Conservation (phyloP, 1,140 invertebrate species). For the Oncopodura yosiiana region DNA sequence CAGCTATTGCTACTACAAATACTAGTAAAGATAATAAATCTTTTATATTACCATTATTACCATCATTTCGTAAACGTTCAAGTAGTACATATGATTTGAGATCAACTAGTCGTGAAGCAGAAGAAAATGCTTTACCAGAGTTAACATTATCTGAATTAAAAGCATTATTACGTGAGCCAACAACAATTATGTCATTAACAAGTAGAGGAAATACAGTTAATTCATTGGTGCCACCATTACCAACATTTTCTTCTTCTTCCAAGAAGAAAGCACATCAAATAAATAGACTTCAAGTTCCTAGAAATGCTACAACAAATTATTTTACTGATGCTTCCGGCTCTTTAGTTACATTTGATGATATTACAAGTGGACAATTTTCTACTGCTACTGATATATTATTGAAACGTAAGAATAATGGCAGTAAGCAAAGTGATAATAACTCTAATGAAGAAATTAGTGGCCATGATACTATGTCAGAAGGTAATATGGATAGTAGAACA, state of each 20-base stretch:
- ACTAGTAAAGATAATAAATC: neutral
- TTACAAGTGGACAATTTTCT: too few species aligned
- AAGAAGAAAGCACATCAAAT: neutral
- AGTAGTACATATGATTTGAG: neutral
- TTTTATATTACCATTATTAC: neutral
- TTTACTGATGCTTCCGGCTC: slow-evolving; percentile 4
- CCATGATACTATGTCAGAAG: neutral
- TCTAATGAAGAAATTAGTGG: neutral
- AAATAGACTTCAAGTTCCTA: neutral
- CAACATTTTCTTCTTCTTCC: neutral
- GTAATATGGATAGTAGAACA: neutral
- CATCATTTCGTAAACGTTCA: neutral
- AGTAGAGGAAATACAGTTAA: neutral
- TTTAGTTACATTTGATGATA: too few species aligned
- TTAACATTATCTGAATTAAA: slow-evolving; percentile 4
- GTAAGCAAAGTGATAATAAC: neutral
- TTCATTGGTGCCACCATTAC: neutral
- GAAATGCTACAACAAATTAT: neutral
- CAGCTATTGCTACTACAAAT: neutral
- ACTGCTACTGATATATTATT: too few species aligned
- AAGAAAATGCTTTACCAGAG: neutral
- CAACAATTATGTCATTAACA: neutral
- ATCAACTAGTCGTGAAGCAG: neutral
- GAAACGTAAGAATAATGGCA: neutral
- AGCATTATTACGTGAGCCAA: slow-evolving; percentile 1